Evolutionary conservation across 2,113 vertebrate species (phyloP).

Genomic region (Nycticorax nycticorax): DNA sequence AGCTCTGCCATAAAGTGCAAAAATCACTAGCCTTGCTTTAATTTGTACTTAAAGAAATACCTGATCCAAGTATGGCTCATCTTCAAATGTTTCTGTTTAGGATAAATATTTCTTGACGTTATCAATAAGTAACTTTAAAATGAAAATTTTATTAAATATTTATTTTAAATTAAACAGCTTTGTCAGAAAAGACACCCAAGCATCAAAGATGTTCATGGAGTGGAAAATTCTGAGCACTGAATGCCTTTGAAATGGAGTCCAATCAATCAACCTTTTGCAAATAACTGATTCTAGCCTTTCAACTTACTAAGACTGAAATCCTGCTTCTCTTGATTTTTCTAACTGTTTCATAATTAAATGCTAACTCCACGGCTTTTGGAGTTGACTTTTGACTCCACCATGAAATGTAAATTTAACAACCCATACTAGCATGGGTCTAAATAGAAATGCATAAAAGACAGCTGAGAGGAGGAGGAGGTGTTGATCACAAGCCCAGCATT

Average conservation of each 20-base stretch:
- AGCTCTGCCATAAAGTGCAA: neutral
- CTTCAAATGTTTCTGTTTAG: neutral
- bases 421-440: neutral
- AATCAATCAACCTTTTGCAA: neutral
- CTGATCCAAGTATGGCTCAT: neutral
- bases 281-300: neutral
- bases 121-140: neutral
- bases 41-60: neutral
- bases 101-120: neutral
- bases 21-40: neutral
- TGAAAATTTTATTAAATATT: neutral
- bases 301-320: neutral
- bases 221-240: neutral
- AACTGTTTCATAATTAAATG: constrained; percentile 5
- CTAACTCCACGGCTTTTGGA: neutral
- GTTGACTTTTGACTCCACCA: neutral
- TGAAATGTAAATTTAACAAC: neutral
- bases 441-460: neutral
- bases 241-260: rapidly evolving
- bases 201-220: neutral
- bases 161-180: neutral
- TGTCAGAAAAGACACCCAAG: neutral
- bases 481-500: neutral
- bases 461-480: constrained; percentile 5
- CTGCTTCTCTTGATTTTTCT: neutral